Evolutionary conservation across 2,888 invertebrate genomes (phyloP).

Genomic region (Parasteatoda lunata): DNA sequence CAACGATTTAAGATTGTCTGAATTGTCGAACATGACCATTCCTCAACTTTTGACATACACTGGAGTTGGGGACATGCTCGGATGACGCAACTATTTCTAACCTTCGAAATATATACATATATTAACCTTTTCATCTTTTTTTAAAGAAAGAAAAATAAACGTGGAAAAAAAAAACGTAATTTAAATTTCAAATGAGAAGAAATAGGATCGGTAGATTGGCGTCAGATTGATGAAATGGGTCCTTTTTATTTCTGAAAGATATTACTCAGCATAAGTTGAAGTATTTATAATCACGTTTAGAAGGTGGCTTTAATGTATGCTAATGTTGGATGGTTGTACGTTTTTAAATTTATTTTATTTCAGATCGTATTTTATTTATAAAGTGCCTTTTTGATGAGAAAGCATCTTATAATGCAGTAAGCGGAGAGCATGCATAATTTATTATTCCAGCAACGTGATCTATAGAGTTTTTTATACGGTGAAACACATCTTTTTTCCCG

Average conservation of each 20-base stretch:
- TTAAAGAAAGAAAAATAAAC: constrained; percentile 13
- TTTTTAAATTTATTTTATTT: too few relatives aligned
- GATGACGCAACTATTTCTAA: constrained; percentile 8
- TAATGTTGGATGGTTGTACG: too few relatives aligned
- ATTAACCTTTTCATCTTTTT: constrained; percentile 23
- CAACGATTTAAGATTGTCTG: constrained; percentile 19
- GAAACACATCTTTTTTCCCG: too few relatives aligned
- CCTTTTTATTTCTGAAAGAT: neutral
- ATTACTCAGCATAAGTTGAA: neutral
- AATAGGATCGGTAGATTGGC: neutral
- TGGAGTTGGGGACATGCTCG: constrained; percentile 17
- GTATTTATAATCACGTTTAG: too few relatives aligned
- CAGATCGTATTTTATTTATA: too few relatives aligned
- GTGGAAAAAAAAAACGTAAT: constrained; percentile 1
- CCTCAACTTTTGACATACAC: constrained; percentile 36
- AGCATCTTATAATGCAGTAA: too few relatives aligned
- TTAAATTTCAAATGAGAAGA: constrained; percentile 28
- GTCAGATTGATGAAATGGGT: neutral
- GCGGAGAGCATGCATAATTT: too few relatives aligned
- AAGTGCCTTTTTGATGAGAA: too few relatives aligned
- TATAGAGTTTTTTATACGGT: too few relatives aligned
- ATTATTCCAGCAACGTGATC: too few relatives aligned
- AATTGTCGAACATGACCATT: constrained; percentile 27
- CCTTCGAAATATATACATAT: constrained; percentile 42
- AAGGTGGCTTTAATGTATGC: too few relatives aligned